Evolutionary conservation across 2,888 invertebrate species (phyloP), one percentile per base, ranked within the genome.

Genomic region (Sphaerophoria taeniata): DNA sequence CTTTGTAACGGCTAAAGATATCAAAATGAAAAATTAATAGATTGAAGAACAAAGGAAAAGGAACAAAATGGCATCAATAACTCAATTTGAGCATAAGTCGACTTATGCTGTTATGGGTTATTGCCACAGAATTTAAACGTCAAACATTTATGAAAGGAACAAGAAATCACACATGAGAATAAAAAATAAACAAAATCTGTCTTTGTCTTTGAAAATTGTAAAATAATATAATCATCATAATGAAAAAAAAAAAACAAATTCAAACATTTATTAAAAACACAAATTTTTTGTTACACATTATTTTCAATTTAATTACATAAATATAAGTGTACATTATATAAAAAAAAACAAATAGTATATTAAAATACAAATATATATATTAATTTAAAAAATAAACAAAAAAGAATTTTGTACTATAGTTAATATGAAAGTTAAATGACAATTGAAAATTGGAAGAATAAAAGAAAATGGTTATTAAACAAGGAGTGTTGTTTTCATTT

Each of bases 401-500:
- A 24, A 79, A 74, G 75, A 71, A 84, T 84, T 84, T 84, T 84
- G 84, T 84, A 84, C 84, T 84, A 84, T 84, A 84, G 80, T 79
- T 80, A 79, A 79, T 73, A 58, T 71, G 79, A 74, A 78, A 83
- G 71, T 79, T 33, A 71, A 79, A 75, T 75, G 79, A 74, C 70
- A 71, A 82, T 73, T 67, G 69, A 70, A 78, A 78, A 70, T 65
- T 71, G 73, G 55, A 24, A 75, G 75, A 80, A 80, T 80, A 80
- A 74, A 80, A 55, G 80, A 84, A 75, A 75, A 84, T 80, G 75
- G 80, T 80, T 76, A 84, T 72, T 80, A 84, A 84, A 80, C 71
- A 67, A 31, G 53, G 12, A 6, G 6, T 45, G 7, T 67, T 7
- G n/a, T 31, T 31, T 24, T 51, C 14, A 6, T 61, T 63, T 5